Conservation (phyloP, 2,797 vertebrate species). For the Xenopus petersii region DNA sequence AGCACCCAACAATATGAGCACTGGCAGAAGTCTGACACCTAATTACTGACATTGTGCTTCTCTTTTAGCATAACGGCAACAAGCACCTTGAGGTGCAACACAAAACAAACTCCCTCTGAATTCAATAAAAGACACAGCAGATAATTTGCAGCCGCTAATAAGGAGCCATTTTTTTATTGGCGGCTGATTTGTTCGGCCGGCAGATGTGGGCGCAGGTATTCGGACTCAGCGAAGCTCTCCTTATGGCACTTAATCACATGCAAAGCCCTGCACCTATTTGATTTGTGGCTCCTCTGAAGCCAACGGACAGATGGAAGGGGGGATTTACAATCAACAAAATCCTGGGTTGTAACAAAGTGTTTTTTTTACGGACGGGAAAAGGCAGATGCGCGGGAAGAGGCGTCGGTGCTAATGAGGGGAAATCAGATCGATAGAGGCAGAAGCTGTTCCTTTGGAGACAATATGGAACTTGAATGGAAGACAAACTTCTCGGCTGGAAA, state of each 20-base stretch:
- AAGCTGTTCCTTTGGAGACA: too few relatives aligned
- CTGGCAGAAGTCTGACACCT: too few relatives aligned
- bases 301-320: slow-evolving; percentile 4
- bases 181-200: not conserved
- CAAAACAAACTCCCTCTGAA: not conserved
- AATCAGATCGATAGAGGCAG: too few relatives aligned
- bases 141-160: not conserved
- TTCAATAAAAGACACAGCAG: not conserved
- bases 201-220: slow-evolving; percentile 21
- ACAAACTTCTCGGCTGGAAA: too few relatives aligned
- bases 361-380: slow-evolving; percentile 2
- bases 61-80: too few relatives aligned
- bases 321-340: slow-evolving; percentile 1
- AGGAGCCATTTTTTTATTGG: not conserved
- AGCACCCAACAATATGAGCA: too few relatives aligned
- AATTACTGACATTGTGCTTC: too few relatives aligned
- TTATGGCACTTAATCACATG: not conserved
- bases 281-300: slow-evolving; percentile 1
- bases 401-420: too few relatives aligned
- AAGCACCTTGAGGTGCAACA: too few relatives aligned
- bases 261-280: not conserved
- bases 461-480: too few relatives aligned
- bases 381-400: slow-evolving; percentile 6
- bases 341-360: not conserved
- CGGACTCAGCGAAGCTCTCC: slow-evolving; percentile 8